Base-by-base conservation (phyloP, 2,888 invertebrate species). In the Acleris emargana region DNA sequence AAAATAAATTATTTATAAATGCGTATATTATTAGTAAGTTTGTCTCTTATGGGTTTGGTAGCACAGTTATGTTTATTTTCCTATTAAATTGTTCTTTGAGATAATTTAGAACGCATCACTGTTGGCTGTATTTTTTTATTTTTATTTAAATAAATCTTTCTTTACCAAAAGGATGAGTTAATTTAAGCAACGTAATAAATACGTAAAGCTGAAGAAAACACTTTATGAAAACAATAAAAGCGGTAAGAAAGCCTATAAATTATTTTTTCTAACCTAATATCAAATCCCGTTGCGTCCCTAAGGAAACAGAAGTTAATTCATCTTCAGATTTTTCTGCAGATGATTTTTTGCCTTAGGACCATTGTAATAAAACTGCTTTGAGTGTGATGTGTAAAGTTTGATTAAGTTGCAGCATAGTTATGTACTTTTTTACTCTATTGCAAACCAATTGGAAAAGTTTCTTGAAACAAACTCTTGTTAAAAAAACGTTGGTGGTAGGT, bases 191-290 rank as follows among this genome's bases (percentile, higher is more conserved):
- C 42, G 42, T 49, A 53, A 59, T 54, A 58, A n/a, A n/a, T n/a
- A n/a, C n/a, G n/a, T n/a, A n/a, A 25, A 58, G 53, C 53, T 52
- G 38, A 18, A 64, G 43, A 64, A 64, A 63, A 58, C 42, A 47
- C 53, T 58, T 58, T 38, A 58, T 25, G 18, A 53, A 63, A 64
- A 64, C 58, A 64, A 59, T 64, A 64, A 59, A 54, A 60, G 32
- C 50, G 59, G 28, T 45, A 60, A 52, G 45, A 45, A 62, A 59
- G 55, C 50, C 68, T 52, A 58, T 66, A 66, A 66, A 68, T 66
- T 62, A 68, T 66, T 57, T 64, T 64, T 62, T 58, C 57, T 57
- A 57, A 66, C 62, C 62, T 60, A 59, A 63, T 66, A 62, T 62
- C 49, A 66, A 66, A 68, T 68, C 62, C 45, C 66, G 62, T 49